Conservation (phyloP, 1,140 invertebrate species). For the Tetraneura akinire region DNA sequence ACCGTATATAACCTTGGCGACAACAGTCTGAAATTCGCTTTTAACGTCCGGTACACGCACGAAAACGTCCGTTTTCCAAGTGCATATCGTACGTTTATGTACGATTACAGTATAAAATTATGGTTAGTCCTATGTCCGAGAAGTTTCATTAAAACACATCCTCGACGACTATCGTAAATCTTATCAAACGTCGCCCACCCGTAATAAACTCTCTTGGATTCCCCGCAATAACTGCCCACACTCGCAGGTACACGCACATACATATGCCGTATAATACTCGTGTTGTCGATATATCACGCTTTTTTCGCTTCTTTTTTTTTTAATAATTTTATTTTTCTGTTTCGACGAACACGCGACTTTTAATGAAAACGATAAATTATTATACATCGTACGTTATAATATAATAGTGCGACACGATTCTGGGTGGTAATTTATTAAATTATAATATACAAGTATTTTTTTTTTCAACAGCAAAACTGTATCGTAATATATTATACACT, state of each 20-base stretch:
- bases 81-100: not conserved
- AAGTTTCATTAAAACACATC: not conserved
- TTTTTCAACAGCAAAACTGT: too few species aligned
- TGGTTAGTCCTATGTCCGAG: not conserved
- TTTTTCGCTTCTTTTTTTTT: not conserved
- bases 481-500: too few species aligned
- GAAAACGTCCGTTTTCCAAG: not conserved
- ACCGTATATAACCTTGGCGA: too few species aligned
- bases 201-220: not conserved
- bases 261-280: not conserved
- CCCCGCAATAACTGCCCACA: not conserved
- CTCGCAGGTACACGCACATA: not conserved
- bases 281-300: slow-evolving; percentile 2
- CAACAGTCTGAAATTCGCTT: not conserved
- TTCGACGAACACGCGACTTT: not conserved
- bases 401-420: not conserved
- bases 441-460: not conserved
- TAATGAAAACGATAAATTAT: slow-evolving; percentile 4
- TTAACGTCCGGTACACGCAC: not conserved
- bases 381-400: too few species aligned
- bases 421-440: not conserved
- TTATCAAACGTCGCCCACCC: not conserved
- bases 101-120: too few species aligned
- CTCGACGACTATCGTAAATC: not conserved
- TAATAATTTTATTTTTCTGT: too few species aligned